Percentiles rank a stretch among this genome's conserved stretches.
Evolutionary conservation across 2,888 invertebrate species (phyloP).

Genomic region (Temnothorax rugatulus): DNA sequence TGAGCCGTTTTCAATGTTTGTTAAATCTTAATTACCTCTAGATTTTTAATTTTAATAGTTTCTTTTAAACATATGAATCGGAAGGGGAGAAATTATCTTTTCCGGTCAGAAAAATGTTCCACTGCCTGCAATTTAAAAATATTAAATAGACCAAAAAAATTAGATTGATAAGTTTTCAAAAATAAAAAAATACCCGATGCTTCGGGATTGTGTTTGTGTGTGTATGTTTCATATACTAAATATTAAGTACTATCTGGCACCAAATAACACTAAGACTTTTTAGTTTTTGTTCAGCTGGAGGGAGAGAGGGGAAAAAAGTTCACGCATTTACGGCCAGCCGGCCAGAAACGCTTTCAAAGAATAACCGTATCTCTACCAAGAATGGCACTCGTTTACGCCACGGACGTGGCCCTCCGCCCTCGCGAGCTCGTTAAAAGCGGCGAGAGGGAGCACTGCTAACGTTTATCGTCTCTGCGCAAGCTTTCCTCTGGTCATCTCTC

Average conservation of each 20-base stretch:
- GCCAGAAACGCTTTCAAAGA: conserved; percentile 37
- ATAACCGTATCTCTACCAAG: conserved; percentile 40
- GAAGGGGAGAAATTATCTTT: neutral
- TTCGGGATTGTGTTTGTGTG: neutral
- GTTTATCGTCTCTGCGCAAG: conserved; percentile 82
- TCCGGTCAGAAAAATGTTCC: neutral
- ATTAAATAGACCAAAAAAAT: neutral
- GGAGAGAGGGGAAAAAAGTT: neutral
- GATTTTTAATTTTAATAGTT: neutral
- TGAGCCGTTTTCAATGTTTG: neutral
- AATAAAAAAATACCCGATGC: neutral
- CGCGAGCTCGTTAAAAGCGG: conserved; percentile 34
- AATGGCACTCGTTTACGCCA: conserved; percentile 50
- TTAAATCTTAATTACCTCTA: neutral
- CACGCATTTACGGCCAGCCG: conserved; percentile 23
- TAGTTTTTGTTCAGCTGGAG: neutral
- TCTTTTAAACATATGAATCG: neutral
- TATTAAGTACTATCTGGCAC: neutral
- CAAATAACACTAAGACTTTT: neutral
- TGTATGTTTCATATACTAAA: neutral
- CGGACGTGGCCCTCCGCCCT: conserved; percentile 25
- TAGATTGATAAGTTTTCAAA: neutral
- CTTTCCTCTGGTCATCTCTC: conserved; percentile 67
- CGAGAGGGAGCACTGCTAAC: conserved; percentile 65
- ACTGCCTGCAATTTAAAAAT: neutral